Base-by-base conservation (phyloP, 2,888 invertebrate genomes). In the Drosophila picticornis region DNA sequence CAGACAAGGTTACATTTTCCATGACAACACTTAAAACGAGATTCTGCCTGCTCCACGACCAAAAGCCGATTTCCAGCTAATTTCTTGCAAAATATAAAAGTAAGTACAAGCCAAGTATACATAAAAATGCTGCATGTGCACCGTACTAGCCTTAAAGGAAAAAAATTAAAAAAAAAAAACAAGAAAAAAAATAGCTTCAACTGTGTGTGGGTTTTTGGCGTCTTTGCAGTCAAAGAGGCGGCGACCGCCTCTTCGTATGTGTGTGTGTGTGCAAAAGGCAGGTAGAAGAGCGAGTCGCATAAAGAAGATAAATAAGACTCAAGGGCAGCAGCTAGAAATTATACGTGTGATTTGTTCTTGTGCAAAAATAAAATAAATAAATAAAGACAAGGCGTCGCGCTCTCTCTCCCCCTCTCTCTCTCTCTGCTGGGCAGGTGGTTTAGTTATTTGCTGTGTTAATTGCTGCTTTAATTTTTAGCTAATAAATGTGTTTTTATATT, bases 321-420 rank as follows among this genome's bases (percentile, higher is more conserved):
- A 85, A 85, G 85, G 85, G 88, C 90, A 80, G 84, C 90, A 75
- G 84, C 78, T 72, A 81, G 62, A 88, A 83, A 86, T 84, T 78
- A 71, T 67, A 72, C 58, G 68, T 72, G 50, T 62, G 80, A 75
- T 75, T 80, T 80, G 83, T 79, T 79, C 65, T 82, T 79, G 80
- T 72, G 72, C 60, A 48, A 61, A 75, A 69, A 72, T 0, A 16
- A 46, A 25, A 16, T n/a, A 40, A 43, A 71, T 38, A 70, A 61
- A 77, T 52, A 64, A 32, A 60, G 32, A 52, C 48, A 51, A 50
- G 10, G 11, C 11, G 53, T 29, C 29, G 13, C 22, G 36, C 38
- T 6, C 13, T 32, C 10, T 46, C 46, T 65, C 38, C n/a, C 48
- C 50, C 25, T 4, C 34, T 16, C 22, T 43, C 5, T n/a, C 34